Conservation (phyloP, 2,113 vertebrate species). For the Sclerurus mexicanus region DNA sequence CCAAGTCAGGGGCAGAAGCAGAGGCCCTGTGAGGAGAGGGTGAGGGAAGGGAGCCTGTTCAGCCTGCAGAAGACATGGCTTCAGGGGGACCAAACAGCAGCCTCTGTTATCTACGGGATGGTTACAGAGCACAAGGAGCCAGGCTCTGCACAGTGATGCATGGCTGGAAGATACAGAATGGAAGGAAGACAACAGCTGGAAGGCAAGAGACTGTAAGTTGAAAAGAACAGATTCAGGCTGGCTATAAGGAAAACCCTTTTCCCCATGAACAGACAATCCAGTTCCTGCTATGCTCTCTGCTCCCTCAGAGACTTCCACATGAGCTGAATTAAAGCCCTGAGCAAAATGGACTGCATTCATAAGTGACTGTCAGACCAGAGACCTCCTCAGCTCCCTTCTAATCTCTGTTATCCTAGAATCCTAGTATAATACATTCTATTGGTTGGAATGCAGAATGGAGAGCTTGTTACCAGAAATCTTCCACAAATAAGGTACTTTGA, state of each 20-base stretch:
- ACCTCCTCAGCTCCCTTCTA: neutral
- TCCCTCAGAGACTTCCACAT: neutral
- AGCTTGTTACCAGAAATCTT: neutral
- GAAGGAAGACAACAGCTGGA: neutral
- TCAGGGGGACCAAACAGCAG: neutral
- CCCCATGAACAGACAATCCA: neutral
- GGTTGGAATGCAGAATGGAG: neutral
- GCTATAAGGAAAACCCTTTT: neutral
- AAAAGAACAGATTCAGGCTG: neutral
- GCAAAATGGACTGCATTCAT: neutral
- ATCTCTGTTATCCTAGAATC: neutral
- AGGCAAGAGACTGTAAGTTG: neutral
- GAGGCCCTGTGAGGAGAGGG: too few species aligned
- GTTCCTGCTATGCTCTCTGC: neutral
- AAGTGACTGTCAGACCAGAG: neutral
- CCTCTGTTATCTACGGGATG: neutral
- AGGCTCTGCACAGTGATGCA: neutral
- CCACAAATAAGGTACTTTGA: neutral
- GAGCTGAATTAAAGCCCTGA: neutral
- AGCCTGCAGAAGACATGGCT: neutral
- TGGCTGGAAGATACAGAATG: neutral
- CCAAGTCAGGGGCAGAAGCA: neutral
- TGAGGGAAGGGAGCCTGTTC: neutral
- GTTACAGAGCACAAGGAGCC: neutral
- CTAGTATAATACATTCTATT: neutral